Percentiles rank a stretch among this genome's conserved stretches.
Conservation (phyloP, 2,888 invertebrate genomes). For the Bhutanitis thaidina region DNA sequence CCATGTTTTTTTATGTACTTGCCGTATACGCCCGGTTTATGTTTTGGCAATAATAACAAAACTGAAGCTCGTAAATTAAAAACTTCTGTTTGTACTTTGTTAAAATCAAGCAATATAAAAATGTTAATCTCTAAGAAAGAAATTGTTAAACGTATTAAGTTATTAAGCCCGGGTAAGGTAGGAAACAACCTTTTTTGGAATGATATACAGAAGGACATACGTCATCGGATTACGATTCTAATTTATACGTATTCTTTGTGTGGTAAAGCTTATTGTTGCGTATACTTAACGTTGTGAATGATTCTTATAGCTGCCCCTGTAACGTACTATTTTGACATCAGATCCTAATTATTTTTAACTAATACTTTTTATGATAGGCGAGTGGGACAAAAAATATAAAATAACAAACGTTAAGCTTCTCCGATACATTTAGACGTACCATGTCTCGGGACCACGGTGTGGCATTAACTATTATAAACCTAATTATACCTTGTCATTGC, state of each 20-base stretch:
- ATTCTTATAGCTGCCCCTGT: constrained; percentile 46
- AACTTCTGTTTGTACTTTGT: constrained; percentile 25
- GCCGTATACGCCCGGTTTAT: too few relatives aligned
- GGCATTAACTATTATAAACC: constrained; percentile 20
- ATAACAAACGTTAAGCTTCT: constrained; percentile 38
- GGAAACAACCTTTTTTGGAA: constrained; percentile 45
- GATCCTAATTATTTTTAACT: constrained; percentile 70
- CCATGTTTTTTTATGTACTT: background rate
- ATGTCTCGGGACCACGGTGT: constrained; percentile 23
- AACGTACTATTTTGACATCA: constrained; percentile 70
- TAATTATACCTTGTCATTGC: constrained; percentile 9
- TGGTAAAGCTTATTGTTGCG: constrained; percentile 53
- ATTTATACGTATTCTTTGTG: constrained; percentile 65
- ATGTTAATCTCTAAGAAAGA: constrained; percentile 47
- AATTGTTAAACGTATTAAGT: constrained; percentile 65
- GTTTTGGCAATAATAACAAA: constrained; percentile 7
- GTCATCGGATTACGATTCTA: constrained; percentile 71
- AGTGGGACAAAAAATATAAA: constrained; percentile 40
- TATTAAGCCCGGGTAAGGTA: constrained; percentile 52
- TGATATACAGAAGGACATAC: constrained; percentile 55
- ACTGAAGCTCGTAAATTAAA: constrained; percentile 13
- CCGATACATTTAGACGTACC: constrained; percentile 43
- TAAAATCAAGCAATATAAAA: constrained; percentile 31
- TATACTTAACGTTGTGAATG: constrained; percentile 58
- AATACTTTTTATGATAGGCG: constrained; percentile 55